phyloP scores from a whole-genome alignment of 2,113 vertebrate genomes.

The Monopterus albus region DNA sequence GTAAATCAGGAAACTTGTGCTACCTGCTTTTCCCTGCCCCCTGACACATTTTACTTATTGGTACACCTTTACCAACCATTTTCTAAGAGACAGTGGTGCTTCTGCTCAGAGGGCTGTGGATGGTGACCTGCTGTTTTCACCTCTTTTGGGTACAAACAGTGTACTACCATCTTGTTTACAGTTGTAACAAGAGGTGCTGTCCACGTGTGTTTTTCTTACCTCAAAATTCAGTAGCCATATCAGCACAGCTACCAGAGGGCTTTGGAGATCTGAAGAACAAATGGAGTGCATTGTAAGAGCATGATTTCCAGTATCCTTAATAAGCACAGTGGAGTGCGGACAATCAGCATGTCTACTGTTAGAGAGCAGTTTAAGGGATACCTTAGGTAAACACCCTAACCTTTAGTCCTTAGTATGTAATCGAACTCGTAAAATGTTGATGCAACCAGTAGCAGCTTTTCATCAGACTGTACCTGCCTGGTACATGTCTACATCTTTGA shows the following conservation, averaged over 20 bases:
- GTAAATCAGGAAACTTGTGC: background rate
- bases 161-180: background rate
- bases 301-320: background rate
- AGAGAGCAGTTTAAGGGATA: background rate
- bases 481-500: background rate
- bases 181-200: background rate
- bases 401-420: too few species aligned
- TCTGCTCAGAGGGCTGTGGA: background rate
- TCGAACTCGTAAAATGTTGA: background rate
- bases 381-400: background rate
- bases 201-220: conserved; percentile 44
- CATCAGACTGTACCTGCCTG: background rate
- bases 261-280: conserved; percentile 52
- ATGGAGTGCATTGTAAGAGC: background rate
- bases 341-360: background rate
- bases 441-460: background rate
- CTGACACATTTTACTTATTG: background rate
- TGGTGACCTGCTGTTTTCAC: background rate
- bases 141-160: background rate
- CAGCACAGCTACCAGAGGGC: conserved; percentile 36
- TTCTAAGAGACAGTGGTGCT: conserved; percentile 9
- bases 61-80: conserved; percentile 4
- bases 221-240: conserved; percentile 25
- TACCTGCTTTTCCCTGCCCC: background rate
- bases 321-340: background rate